Evolutionary conservation across 2,888 invertebrate species (phyloP).

Genomic region (Sabellastarte sp.): DNA sequence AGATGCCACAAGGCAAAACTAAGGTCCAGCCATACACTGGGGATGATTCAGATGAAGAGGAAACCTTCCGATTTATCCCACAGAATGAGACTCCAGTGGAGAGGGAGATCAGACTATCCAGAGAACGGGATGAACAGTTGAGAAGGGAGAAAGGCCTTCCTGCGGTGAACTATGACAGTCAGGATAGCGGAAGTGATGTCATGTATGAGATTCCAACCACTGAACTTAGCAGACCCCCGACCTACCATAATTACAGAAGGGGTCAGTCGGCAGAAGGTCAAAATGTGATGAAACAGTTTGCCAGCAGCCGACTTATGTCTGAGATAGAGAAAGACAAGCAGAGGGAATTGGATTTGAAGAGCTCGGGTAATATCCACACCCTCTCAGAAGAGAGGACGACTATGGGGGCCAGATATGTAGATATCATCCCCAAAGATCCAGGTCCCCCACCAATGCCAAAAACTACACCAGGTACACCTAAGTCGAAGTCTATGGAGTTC

Average conservation of each 20-base stretch:
- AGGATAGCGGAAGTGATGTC: too few relatives aligned
- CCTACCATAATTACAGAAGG: neutral
- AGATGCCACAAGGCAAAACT: neutral
- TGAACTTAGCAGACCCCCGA: neutral
- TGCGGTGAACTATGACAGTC: neutral
- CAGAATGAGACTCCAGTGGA: conserved; percentile 63
- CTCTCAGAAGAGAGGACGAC: conserved; percentile 65
- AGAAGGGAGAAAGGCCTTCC: conserved; percentile 34
- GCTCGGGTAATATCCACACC: conserved; percentile 65
- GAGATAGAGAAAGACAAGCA: conserved; percentile 85
- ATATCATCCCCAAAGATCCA: conserved; percentile 33
- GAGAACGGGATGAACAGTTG: conserved; percentile 63
- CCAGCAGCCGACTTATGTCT: conserved; percentile 74
- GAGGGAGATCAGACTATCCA: conserved; percentile 62
- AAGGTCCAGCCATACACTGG: conserved; percentile 15
- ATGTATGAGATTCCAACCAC: neutral
- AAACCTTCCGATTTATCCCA: conserved; percentile 17
- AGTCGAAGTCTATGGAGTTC: neutral
- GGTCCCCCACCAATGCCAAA: conserved; percentile 16
- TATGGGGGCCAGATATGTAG: conserved; percentile 51
- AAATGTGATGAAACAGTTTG: conserved; percentile 53
- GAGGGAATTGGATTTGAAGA: conserved; percentile 78
- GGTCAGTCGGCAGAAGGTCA: neutral
- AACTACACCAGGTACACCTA: conserved; percentile 11
- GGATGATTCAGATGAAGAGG: conserved; percentile 4